Percentiles rank a stretch among this genome's conserved stretches.
Evolutionary conservation across 2,888 invertebrate species (phyloP).

Genomic region (Drosophila recens): DNA sequence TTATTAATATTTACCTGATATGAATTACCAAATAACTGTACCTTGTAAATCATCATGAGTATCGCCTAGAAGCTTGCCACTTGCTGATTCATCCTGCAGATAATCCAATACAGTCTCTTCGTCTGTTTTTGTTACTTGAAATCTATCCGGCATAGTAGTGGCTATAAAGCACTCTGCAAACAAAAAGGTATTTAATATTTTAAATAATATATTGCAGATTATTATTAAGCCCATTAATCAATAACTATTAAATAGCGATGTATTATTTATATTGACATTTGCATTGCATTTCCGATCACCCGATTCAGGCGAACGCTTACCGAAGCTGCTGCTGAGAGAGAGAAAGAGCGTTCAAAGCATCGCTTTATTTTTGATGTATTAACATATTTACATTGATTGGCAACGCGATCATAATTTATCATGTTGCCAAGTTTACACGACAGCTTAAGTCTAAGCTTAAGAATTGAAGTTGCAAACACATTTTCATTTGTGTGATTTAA

Average conservation of each 20-base stretch:
- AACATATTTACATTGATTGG: background rate
- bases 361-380: background rate
- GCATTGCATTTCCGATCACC: background rate
- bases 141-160: constrained; percentile 83
- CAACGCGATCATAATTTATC: background rate
- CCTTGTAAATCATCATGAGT: constrained; percentile 75
- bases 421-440: background rate
- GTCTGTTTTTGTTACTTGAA: constrained; percentile 83
- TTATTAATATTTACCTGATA: background rate
- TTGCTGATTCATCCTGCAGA: constrained; percentile 81
- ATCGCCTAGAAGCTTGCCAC: constrained; percentile 82
- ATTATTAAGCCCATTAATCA: background rate
- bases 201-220: constrained; percentile 3
- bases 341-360: background rate
- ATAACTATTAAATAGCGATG: background rate
- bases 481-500: no score
- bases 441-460: background rate
- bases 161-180: constrained; percentile 50
- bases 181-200: background rate
- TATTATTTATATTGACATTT: background rate
- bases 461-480: background rate
- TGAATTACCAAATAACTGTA: constrained; percentile 36
- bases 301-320: background rate
- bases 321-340: background rate
- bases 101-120: constrained; percentile 79